Base-by-base conservation (phyloP, 2,797 vertebrate species). In the Sebastes baramenuke region DNA sequence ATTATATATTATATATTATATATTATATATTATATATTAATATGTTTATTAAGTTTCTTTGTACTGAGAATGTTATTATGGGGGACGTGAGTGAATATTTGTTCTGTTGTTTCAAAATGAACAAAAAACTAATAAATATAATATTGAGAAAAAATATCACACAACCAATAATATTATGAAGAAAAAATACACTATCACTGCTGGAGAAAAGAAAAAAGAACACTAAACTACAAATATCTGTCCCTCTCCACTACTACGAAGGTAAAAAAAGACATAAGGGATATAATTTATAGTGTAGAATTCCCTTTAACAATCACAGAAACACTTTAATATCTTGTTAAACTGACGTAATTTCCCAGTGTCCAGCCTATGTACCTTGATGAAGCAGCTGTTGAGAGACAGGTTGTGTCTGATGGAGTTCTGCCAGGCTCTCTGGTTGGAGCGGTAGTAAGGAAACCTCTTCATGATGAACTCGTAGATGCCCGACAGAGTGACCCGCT, bases 381-480 rank as follows among this genome's bases (percentile, higher is more conserved):
- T 95, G 89, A 99, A 99, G 94, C 99, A 99, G 96, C 97, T 99
- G 96, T 99, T 99, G 87, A 99, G 97, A 0, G 98, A 99, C 81
- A 99, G 95, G 95, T 99, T 99, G 94, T 99, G 99, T 73, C 99
- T 95, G 85, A 99, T 98, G 91, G 98, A 99, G 95, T 99, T 99
- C 94, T 99, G 99, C 99, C 99, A 99, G 82, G 99, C 99, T 88
- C 98, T 96, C 95, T 98, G 98, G 95, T 99, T 99, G 77, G 97
- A 97, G 79, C 99, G 96, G 93, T 99, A 99, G 88, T 98, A 99
- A 5, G 99, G 99, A 91, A 99, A 99, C 77, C 96, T 95, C 94
- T 96, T 97, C 97, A 97, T 98, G 95, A 99, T 99, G 95, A 99
- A 99, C 93, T 99, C 99, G 72, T 99, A 99, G 94, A 99, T 99